Evolutionary conservation across 2,888 invertebrate species (phyloP).

Genomic region (Noctua janthina): DNA sequence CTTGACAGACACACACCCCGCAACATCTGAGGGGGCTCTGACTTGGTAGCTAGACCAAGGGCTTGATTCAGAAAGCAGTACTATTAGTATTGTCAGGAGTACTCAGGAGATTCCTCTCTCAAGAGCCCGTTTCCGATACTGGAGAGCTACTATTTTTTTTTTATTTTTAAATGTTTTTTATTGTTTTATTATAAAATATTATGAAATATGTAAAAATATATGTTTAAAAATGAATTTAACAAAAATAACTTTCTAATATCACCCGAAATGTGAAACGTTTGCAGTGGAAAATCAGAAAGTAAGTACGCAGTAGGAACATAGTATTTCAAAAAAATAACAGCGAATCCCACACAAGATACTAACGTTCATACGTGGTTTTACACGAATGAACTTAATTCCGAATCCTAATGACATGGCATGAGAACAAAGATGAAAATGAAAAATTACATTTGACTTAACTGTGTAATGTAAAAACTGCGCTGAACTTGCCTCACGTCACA

Average conservation of each 20-base stretch:
- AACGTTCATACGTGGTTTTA: conserved; percentile 16
- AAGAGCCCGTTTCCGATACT: neutral
- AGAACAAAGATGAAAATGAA: conserved; percentile 4
- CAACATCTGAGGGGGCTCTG: neutral
- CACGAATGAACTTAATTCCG: conserved; percentile 26
- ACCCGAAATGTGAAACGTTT: neutral
- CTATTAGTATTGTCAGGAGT: neutral
- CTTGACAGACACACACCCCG: neutral
- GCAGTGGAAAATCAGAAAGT: neutral
- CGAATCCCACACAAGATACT: neutral
- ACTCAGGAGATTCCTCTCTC: neutral
- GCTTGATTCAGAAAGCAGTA: neutral
- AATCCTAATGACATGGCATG: conserved; percentile 9
- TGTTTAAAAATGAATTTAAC: neutral
- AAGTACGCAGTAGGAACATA: neutral
- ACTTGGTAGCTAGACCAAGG: neutral
- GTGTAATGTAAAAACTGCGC: conserved; percentile 1
- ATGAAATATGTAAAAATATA: neutral
- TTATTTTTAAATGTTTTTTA: too few relatives aligned
- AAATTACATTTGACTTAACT: conserved; percentile 8
- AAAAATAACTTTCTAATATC: neutral
- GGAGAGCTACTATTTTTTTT: too few relatives aligned
- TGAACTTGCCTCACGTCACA: neutral
- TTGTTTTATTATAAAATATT: neutral
- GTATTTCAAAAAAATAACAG: neutral